These are phyloP conservation scores for Biston stratarius DNA, from an alignment of 2,888 invertebrate species.

Conservation along the genomic window DNA sequence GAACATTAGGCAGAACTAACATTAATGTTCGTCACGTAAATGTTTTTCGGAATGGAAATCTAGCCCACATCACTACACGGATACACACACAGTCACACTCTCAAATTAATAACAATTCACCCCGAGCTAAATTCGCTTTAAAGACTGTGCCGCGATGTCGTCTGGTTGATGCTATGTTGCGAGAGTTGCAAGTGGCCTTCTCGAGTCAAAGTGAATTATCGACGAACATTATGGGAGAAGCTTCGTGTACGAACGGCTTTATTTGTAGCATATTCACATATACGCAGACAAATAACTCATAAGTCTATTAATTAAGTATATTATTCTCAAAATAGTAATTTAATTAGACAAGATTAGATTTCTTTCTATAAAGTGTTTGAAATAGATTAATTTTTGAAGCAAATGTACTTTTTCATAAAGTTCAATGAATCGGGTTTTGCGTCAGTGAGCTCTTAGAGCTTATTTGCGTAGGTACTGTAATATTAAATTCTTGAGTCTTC, in stretches of 20 bases:
- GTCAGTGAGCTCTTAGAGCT: constrained; percentile 5
- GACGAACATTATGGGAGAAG: background rate
- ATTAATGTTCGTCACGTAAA: no score
- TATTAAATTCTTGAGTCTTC: background rate
- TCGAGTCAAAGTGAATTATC: no score
- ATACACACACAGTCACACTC: no score
- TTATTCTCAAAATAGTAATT: background rate
- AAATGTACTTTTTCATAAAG: background rate
- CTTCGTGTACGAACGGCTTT: background rate
- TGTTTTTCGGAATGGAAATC: no score
- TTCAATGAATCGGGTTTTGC: background rate
- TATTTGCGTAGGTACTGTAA: background rate
- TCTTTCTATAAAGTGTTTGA: background rate
- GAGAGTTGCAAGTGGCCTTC: no score
- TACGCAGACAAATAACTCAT: background rate
- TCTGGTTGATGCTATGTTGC: no score
- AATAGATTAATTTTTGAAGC: background rate
- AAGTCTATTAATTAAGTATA: no score
- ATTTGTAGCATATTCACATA: background rate
- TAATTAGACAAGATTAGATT: background rate
- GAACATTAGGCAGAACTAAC: no score
- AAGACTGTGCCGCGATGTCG: no score
- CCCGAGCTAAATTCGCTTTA: no score
- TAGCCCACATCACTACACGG: no score
- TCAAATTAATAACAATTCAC: no score